These are phyloP conservation scores for Thalassophryne amazonica DNA, from an alignment of 2,797 vertebrate species.

Conservation along the genomic window DNA sequence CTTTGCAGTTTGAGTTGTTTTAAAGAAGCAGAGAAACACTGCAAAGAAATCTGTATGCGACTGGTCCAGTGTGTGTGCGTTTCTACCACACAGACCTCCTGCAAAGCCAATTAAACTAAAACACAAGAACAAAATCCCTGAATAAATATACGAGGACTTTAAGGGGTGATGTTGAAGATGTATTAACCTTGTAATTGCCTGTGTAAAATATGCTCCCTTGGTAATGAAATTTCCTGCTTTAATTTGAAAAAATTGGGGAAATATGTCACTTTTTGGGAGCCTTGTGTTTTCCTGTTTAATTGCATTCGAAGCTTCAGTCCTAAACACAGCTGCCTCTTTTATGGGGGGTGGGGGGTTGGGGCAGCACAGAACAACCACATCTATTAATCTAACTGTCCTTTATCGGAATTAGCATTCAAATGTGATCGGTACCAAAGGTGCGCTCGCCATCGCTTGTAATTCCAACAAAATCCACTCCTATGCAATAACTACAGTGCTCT, in stretches of 20 bases:
- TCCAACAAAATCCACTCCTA: conserved; percentile 67
- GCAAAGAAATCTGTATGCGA: no score
- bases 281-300: conserved; percentile 68
- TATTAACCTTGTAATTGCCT: conserved; percentile 77
- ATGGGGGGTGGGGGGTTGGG: conserved; percentile 40
- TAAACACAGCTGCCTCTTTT: conserved; percentile 57
- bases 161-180: conserved; percentile 67
- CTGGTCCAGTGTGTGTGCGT: conserved; percentile 11
- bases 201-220: conserved; percentile 67
- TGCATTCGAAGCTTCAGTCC: conserved; percentile 74
- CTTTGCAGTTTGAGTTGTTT: no score
- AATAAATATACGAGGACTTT: conserved; percentile 63
- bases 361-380: conserved; percentile 49
- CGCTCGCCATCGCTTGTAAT: conserved; percentile 57
- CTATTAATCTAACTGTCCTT: conserved; percentile 75
- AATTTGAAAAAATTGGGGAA: conserved; percentile 72
- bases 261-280: conserved; percentile 62
- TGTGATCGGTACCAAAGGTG: conserved; percentile 69
- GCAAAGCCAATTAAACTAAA: conserved; percentile 64
- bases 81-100: conserved; percentile 20
- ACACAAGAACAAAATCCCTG: conserved; percentile 59
- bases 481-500: conserved; percentile 74
- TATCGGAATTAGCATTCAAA: conserved; percentile 76
- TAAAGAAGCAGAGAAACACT: no score
- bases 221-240: conserved; percentile 75